Evolutionary conservation across 2,888 invertebrate genomes (phyloP), one percentile per base, ranked within the genome.

Genomic region (Xestia rhomboidea): DNA sequence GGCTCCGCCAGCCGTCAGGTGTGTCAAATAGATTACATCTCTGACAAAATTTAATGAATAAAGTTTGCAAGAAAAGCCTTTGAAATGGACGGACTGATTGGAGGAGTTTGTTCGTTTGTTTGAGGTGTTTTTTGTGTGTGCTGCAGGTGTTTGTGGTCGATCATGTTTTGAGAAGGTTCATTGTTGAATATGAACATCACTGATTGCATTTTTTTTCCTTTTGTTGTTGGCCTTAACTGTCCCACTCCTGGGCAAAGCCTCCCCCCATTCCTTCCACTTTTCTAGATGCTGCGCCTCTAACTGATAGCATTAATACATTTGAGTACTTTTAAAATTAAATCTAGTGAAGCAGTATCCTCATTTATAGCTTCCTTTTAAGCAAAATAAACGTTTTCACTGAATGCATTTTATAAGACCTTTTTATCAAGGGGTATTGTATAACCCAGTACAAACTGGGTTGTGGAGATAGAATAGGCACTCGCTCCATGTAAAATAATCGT

Each of bases 41-140:
- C 76, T 77, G 76, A 86, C 88, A 89, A 90, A 92, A 91, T 92
- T 92, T 92, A 92, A 92, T 92, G 92, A 92, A 91, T 91, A 92
- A 92, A 92, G 91, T 92, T 92, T 82, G 69, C 77, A 85, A 81
- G 82, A 81, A 87, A 89, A 85, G 76, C 80, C 80, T 84, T 85
- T 79, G 30, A 79, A 79, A 78, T n/a, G 68, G 69, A 77, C 71
- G 68, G 57, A 73, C 74, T 83, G 73, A 74, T 78, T 72, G 76
- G 54, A 41, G 4, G 63, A 75, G 57, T 77, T 74, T 66, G 64
- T 66, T 69, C 73, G 24, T 68, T 77, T 44, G 64, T 64, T 63
- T 60, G 24, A 57, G 18, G 10, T 5, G 7, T 82, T 82, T 82
- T 78, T 67, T 77, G 73, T 83, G 24, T 57, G 13, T 67, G 24